Evolutionary conservation across 2,113 vertebrate genomes (phyloP).

Genomic region (Scolopax mira): DNA sequence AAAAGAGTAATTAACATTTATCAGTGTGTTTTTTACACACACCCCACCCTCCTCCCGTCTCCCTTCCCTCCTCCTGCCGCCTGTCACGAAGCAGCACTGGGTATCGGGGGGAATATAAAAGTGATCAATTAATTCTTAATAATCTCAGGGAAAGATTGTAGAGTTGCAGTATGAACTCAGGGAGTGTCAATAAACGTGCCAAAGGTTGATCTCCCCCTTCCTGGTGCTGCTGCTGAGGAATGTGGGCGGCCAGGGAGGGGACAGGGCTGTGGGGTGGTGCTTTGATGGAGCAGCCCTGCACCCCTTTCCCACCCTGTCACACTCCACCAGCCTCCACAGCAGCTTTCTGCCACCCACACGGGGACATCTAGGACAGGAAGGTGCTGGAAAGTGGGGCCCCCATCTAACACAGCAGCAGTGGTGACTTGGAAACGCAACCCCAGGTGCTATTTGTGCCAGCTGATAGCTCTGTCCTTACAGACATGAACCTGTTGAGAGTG

Average conservation of each 20-base stretch:
- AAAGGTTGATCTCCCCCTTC: constrained; percentile 51
- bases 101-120: constrained; percentile 72
- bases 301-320: not conserved
- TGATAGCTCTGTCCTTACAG: not conserved
- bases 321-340: not conserved
- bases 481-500: not conserved
- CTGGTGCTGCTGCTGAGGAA: constrained; percentile 15
- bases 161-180: constrained; percentile 67
- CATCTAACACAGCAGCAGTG: not conserved
- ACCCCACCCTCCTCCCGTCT: constrained; percentile 46
- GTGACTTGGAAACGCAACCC: not conserved
- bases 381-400: not conserved
- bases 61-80: constrained; percentile 33
- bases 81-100: constrained; percentile 45
- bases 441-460: not conserved
- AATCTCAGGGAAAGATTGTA: constrained; percentile 70
- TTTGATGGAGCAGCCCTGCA: not conserved
- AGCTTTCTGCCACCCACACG: not conserved
- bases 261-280: not conserved
- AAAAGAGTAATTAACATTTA: constrained; percentile 81
- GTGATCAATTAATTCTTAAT: constrained; percentile 76
- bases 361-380: not conserved
- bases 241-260: constrained; percentile 1
- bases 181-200: constrained; percentile 68
- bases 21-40: constrained; percentile 72